Percentiles rank a stretch among this genome's conserved stretches.
phyloP scores from a whole-genome alignment of 2,888 invertebrate species.

The Acleris laterana region DNA sequence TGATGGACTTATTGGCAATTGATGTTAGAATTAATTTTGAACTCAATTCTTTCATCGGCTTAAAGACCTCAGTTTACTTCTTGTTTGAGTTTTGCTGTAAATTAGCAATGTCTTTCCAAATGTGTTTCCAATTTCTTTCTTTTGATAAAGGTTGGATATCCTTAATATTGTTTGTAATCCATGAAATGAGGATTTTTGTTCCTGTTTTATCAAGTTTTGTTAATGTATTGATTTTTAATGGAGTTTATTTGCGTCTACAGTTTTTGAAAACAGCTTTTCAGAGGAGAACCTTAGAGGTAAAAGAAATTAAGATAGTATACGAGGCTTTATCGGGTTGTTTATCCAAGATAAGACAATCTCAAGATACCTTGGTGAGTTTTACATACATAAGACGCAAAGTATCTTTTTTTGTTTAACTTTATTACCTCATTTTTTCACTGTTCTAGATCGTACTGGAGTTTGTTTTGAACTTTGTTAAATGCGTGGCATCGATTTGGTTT shows the following conservation, averaged over 20 bases:
- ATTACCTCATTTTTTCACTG: neutral
- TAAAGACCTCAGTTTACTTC: neutral
- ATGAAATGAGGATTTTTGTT: too few species aligned
- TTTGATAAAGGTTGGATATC: neutral
- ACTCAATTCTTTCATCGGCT: neutral
- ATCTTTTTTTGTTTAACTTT: too few species aligned
- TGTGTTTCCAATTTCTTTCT: neutral
- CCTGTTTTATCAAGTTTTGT: too few species aligned
- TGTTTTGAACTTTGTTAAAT: too few species aligned
- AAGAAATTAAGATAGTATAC: neutral
- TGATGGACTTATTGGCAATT: neutral
- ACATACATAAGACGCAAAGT: neutral
- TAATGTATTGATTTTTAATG: too few species aligned
- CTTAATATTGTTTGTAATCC: too few species aligned
- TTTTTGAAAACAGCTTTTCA: neutral
- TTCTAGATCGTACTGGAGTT: neutral
- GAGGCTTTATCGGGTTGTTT: neutral
- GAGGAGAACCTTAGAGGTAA: neutral
- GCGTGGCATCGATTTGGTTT: too few species aligned
- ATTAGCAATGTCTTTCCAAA: neutral
- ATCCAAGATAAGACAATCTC: neutral
- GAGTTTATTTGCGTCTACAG: too few species aligned
- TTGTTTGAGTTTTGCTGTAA: neutral
- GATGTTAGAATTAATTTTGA: neutral
- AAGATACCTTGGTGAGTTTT: neutral